Percentiles rank a stretch among this genome's conserved stretches.
Conservation (phyloP, 2,888 invertebrate species). For the Acholoe squamosa region DNA sequence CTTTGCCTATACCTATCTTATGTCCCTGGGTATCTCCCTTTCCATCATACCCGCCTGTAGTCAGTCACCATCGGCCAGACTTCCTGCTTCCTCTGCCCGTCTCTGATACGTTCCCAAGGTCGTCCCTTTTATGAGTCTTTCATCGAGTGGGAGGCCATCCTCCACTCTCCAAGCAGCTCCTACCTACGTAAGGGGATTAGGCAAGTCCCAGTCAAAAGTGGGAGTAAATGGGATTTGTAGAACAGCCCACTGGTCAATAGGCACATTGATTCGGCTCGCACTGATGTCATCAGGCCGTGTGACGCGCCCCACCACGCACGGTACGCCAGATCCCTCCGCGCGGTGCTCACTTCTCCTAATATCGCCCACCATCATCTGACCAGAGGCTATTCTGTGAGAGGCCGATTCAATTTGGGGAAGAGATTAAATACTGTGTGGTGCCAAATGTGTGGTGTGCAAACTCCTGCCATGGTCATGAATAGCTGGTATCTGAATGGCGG, state of each 20-base stretch:
- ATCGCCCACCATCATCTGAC: slow-evolving; percentile 12
- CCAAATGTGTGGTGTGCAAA: neutral
- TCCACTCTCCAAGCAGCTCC: neutral
- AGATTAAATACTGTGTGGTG: slow-evolving; percentile 32
- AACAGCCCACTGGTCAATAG: slow-evolving; percentile 31
- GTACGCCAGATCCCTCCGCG: neutral
- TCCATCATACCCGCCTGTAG: too few species aligned
- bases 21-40: too few species aligned
- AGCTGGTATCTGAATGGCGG: too few species aligned
- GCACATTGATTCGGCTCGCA: slow-evolving; percentile 15
- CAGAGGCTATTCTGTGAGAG: slow-evolving; percentile 30
- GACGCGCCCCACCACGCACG: neutral
- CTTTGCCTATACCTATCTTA: too few species aligned
- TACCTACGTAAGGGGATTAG: slow-evolving; percentile 11
- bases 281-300: slow-evolving; percentile 26
- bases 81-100: neutral
- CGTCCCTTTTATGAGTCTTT: neutral
- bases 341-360: neutral
- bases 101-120: neutral
- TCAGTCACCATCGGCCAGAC: too few species aligned
- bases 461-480: too few species aligned
- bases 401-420: slow-evolving; percentile 25
- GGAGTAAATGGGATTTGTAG: slow-evolving; percentile 37
- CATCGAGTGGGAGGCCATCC: neutral
- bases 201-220: slow-evolving; percentile 28